Percentiles rank a stretch among this genome's conserved stretches.
These are phyloP conservation scores for Lutjanus campechanus DNA, from an alignment of 2,797 vertebrate species.

Conservation along the genomic window DNA sequence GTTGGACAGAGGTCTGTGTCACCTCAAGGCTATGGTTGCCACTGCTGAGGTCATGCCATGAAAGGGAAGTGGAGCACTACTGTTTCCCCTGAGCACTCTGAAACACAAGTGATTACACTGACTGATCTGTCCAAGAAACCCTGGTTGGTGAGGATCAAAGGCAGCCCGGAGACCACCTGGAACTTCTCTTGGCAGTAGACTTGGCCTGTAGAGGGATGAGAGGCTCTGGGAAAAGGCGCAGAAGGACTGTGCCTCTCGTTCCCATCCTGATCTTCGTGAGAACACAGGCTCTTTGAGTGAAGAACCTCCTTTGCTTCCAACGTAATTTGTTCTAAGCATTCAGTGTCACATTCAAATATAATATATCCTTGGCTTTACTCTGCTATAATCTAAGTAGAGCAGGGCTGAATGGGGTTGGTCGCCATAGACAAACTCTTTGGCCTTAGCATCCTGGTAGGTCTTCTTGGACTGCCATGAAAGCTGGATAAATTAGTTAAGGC, in stretches of 20 bases:
- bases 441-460: constrained; percentile 48
- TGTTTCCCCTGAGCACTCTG: constrained; percentile 79
- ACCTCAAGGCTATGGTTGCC: constrained; percentile 72
- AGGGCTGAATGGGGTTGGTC: constrained; percentile 36
- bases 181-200: constrained; percentile 74
- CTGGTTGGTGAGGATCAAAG: constrained; percentile 81
- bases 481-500: constrained; percentile 37
- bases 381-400: constrained; percentile 35
- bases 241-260: constrained; percentile 66
- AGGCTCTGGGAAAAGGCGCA: constrained; percentile 75
- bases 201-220: constrained; percentile 62
- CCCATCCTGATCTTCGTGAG: constrained; percentile 81
- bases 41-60: constrained; percentile 81
- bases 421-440: constrained; percentile 41
- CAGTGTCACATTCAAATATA: constrained; percentile 62
- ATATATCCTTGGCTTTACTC: constrained; percentile 41
- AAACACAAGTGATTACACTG: constrained; percentile 81
- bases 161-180: constrained; percentile 78
- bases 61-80: constrained; percentile 81
- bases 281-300: constrained; percentile 72
- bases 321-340: constrained; percentile 55
- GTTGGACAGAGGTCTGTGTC: constrained; percentile 78
- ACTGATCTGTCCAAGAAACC: constrained; percentile 77
- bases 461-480: constrained; percentile 37
- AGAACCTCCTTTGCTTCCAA: constrained; percentile 53